Evolutionary conservation across 2,888 invertebrate genomes (phyloP), one percentile per base, ranked within the genome.

Genomic region (Cylindroiulus punctatus): DNA sequence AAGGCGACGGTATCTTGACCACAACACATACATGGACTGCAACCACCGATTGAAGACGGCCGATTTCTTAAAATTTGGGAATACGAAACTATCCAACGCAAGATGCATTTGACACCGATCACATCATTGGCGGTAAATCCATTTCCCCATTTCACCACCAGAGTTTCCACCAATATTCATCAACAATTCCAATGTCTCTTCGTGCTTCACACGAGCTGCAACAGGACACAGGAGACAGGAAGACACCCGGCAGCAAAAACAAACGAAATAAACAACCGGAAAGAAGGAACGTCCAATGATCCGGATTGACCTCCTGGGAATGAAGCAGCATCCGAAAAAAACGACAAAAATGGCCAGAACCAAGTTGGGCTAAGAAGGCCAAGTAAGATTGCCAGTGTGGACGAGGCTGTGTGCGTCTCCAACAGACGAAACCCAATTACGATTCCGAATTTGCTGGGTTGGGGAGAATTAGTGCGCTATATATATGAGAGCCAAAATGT

Each of bases 361-460:
- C 76, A 30, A 65, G 22, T 22, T 19, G 22, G n/a, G 22, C 17
- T 30, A 30, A 30, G 22, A 17, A 19, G 12, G 26, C 65, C 12
- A 65, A 65, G 26, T 65, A 26, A 65, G 76, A 76, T 76, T 14
- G 76, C 30, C 76, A 26, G 76, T 30, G 76, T 30, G 17, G 76
- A 76, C 76, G 76, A 76, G 26, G 17, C 26, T 65, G 65, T 30
- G 76, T 14, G 26, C 30, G 17, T 65, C 65, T 26, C 26, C 22
- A 30, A 32, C 4, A 76, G 17, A 30, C n/a, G 40, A 85, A 85
- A 85, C 85, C 85, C 85, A 85, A 85, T 85, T 85, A 85, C 85
- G 40, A 85, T 85, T 85, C 85, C 52, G 85, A 65, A 76, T 85
- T 85, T 85, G 85, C 65, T 85, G 57, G 76, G 30, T 85, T 85